Base-by-base conservation (phyloP, 2,888 invertebrate genomes). In the Villa cingulata region DNA sequence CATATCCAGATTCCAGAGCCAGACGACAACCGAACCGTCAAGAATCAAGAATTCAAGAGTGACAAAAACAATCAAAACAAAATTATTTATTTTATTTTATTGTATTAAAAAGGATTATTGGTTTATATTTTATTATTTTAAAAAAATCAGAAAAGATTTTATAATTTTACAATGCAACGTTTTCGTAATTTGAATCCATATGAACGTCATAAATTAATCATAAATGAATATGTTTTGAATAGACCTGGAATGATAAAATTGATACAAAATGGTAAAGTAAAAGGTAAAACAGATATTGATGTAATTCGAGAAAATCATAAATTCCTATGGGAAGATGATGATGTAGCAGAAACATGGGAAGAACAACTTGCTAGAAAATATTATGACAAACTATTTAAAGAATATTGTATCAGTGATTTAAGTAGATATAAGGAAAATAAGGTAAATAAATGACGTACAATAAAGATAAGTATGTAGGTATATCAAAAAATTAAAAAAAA, bases 341-440 rank as follows among this genome's bases (percentile, higher is more conserved):
- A 74, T 45, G 71, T 75, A 9, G 76, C 78, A 2, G 77, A 79
- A 50, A 78, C 85, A 0, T 95, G 94, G 94, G 96, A 92, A 63
- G 80, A 85, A 59, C 80, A 83, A 58, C 73, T 98, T 57, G 94
- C 97, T 0, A 92, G 88, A 69, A 89, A 86, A 62, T 98, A 98
- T 72, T 96, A 96, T 64, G 94, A 96, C 65, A 95, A 95, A 70
- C 76, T 98, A n/a, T 96, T 91, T 69, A 96, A 96, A 72, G 98
- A 99, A 65, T 98, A 97, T 65, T 94, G 94, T 63, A 90, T 98
- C 55, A 87, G 87, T 54, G 97, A 98, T 70, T 74, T 99, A 45
- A 83, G 80, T 51, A 73, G 81, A 54, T 96, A 87, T 68, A 92
- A 90, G 73, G 85, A 91, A 62, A 96, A 95, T 62, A 91, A 92